Conservation (phyloP, 2,113 vertebrate genomes). For the Anoplopoma fimbria region DNA sequence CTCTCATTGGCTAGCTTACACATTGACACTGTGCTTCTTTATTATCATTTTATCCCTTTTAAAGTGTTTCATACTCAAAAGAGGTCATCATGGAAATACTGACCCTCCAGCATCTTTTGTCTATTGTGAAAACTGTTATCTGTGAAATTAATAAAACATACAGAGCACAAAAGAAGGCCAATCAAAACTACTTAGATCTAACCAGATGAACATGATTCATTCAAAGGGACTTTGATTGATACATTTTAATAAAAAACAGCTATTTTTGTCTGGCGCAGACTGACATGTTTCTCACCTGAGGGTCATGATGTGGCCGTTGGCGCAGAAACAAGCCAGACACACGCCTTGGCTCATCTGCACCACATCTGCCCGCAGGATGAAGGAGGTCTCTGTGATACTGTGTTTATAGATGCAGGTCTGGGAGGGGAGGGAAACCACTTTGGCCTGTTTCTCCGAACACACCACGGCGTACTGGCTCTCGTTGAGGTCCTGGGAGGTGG, state of each 20-base stretch:
- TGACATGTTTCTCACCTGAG: slow-evolving; percentile 89
- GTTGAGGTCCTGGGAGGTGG: slow-evolving; percentile 94
- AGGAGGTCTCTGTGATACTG: slow-evolving; percentile 97
- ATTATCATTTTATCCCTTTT: background rate
- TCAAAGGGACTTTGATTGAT: slow-evolving; percentile 40
- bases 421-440: slow-evolving; percentile 95
- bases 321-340: slow-evolving; percentile 97
- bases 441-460: slow-evolving; percentile 99
- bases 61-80: background rate
- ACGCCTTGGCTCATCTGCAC: slow-evolving; percentile 91
- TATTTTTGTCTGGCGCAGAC: slow-evolving; percentile 1
- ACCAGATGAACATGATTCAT: slow-evolving; percentile 1
- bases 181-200: background rate
- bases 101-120: background rate
- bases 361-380: slow-evolving; percentile 95
- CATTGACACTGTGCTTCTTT: background rate
- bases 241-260: background rate
- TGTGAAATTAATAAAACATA: background rate
- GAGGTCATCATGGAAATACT: background rate
- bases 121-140: background rate
- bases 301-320: slow-evolving; percentile 99
- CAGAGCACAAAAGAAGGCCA: background rate
- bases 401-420: slow-evolving; percentile 97
- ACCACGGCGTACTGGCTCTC: slow-evolving; percentile 97
- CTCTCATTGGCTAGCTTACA: background rate